These are phyloP conservation scores for Meteorus colon DNA, from an alignment of 2,888 invertebrate genomes.

Conservation along the genomic window DNA sequence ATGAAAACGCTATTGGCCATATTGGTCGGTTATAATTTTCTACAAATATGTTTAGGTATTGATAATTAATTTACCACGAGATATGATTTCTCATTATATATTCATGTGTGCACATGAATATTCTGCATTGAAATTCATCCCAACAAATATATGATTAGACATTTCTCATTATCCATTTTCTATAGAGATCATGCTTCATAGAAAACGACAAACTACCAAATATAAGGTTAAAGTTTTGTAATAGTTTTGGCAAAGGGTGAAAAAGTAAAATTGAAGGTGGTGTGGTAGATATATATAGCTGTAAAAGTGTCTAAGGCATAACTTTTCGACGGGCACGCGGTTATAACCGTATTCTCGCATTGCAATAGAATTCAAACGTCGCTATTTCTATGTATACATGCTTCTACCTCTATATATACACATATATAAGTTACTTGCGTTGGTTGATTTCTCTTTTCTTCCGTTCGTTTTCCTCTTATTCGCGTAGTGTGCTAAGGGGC, in stretches of 20 bases:
- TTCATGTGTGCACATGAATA: too few species aligned
- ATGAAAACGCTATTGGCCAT: too few species aligned
- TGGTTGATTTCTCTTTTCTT: constrained; percentile 13
- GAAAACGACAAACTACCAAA: not conserved
- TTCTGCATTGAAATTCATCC: not conserved
- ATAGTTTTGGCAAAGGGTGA: not conserved
- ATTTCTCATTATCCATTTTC: not conserved
- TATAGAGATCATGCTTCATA: not conserved
- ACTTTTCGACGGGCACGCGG: constrained; percentile 29
- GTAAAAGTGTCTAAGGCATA: not conserved
- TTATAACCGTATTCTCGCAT: constrained; percentile 12
- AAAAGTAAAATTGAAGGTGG: not conserved
- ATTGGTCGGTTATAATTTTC: too few species aligned
- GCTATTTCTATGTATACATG: constrained; percentile 2
- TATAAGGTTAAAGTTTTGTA: not conserved
- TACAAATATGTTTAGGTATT: too few species aligned
- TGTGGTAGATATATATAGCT: not conserved
- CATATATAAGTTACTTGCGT: not conserved
- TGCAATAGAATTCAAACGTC: constrained; percentile 23
- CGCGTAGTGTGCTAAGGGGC: constrained; percentile 9
- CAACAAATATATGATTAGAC: not conserved
- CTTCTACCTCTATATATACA: not conserved
- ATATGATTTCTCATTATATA: too few species aligned
- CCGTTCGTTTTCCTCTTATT: constrained; percentile 25
- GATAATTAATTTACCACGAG: too few species aligned